Conservation (phyloP, 2,113 vertebrate genomes). For the Proteles cristata region DNA sequence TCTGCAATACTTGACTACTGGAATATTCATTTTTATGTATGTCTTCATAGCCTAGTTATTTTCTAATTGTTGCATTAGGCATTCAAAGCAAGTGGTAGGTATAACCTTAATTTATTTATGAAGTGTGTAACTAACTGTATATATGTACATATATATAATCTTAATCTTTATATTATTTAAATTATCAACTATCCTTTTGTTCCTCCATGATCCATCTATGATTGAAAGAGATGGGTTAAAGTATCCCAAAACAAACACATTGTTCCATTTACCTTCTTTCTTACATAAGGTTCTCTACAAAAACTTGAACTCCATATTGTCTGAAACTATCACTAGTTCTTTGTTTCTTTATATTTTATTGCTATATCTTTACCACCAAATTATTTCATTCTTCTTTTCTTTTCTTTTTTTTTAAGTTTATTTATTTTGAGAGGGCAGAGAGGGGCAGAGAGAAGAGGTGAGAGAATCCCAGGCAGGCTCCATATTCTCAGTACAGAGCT, state of each 20-base stretch:
- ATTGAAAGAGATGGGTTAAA: not conserved
- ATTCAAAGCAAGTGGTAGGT: not conserved
- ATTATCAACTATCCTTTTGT: not conserved
- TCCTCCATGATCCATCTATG: not conserved
- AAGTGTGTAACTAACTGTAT: not conserved
- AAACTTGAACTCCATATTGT: not conserved
- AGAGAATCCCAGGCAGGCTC: too few species aligned
- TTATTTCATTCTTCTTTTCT: not conserved
- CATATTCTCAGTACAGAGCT: too few species aligned
- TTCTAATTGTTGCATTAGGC: slow-evolving; percentile 18
- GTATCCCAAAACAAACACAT: not conserved
- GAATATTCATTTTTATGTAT: not conserved
- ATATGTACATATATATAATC: not conserved
- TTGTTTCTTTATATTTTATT: slow-evolving; percentile 17
- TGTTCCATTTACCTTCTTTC: not conserved
- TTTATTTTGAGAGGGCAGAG: too few species aligned
- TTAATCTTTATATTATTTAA: slow-evolving; percentile 22
- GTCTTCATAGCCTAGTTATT: not conserved
- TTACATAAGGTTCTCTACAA: not conserved
- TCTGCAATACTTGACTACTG: not conserved
- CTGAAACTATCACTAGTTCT: slow-evolving; percentile 33
- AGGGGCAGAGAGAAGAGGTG: too few species aligned
- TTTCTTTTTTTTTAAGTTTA: too few species aligned
- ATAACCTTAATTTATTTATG: not conserved
- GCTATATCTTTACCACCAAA: not conserved